Conservation (phyloP, 2,888 invertebrate species). For the Elmis aenea region DNA sequence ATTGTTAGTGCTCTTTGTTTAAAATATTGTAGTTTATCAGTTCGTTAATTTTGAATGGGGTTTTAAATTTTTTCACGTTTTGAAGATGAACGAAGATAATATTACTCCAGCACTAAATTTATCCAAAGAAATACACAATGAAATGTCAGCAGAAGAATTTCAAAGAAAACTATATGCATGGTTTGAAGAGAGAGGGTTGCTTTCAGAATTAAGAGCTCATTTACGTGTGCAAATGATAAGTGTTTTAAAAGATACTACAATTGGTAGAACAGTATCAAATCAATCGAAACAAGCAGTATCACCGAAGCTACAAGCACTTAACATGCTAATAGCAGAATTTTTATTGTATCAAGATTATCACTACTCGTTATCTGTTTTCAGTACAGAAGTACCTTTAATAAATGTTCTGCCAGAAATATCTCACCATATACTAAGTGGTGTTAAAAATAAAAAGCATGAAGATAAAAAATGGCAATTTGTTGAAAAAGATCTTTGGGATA, state of each 20-base stretch:
- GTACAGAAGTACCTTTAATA: conserved; percentile 55
- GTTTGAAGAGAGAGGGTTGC: conserved; percentile 58
- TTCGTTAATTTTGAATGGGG: too few species aligned
- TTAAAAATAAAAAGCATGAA: conserved; percentile 5
- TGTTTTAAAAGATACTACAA: conserved; percentile 50
- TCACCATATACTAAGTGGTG: conserved; percentile 16
- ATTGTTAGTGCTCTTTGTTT: too few species aligned
- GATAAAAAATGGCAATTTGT: conserved; percentile 41
- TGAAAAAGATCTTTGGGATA: conserved; percentile 49
- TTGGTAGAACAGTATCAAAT: conserved; percentile 40
- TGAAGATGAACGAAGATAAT: conserved; percentile 22
- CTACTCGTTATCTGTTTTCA: conserved; percentile 57
- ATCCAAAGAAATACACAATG: conserved; percentile 18
- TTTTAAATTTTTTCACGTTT: too few species aligned
- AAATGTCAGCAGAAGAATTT: conserved; percentile 50
- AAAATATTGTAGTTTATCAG: too few species aligned
- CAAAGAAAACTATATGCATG: conserved; percentile 54
- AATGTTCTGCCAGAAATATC: conserved; percentile 52
- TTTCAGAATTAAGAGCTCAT: conserved; percentile 55
- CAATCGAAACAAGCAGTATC: conserved; percentile 44
- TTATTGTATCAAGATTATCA: conserved; percentile 53
- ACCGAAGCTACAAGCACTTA: conserved; percentile 54
- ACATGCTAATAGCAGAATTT: conserved; percentile 58
- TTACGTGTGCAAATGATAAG: conserved; percentile 56
- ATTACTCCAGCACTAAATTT: conserved; percentile 27